Evolutionary conservation across 2,888 invertebrate genomes (phyloP).

Genomic region (Nipponacmea schrenckii): DNA sequence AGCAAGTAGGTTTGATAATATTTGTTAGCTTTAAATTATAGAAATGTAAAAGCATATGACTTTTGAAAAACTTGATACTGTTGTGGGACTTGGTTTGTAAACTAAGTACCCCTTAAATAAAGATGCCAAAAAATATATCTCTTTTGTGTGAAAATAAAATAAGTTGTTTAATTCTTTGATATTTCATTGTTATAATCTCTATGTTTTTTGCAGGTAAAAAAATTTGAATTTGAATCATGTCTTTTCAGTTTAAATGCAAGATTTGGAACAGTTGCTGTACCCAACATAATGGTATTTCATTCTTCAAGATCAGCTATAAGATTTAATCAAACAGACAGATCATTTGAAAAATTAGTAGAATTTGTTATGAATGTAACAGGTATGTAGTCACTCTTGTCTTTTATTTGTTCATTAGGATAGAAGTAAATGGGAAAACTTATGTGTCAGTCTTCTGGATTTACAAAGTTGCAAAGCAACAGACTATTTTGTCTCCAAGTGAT

Average conservation of each 20-base stretch:
- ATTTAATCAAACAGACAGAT: constrained; percentile 76
- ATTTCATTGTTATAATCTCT: too few relatives aligned
- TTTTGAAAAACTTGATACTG: background rate
- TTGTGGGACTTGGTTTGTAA: too few relatives aligned
- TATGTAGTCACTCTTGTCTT: constrained; percentile 25
- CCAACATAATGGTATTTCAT: constrained; percentile 65
- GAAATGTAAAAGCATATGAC: background rate
- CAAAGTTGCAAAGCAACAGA: too few relatives aligned
- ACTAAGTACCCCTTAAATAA: too few relatives aligned
- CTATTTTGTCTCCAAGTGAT: too few relatives aligned
- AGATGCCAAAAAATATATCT: too few relatives aligned
- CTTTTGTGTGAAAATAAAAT: too few relatives aligned
- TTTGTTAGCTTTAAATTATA: background rate
- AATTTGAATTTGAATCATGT: background rate
- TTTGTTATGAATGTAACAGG: constrained; percentile 65
- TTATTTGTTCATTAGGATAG: too few relatives aligned
- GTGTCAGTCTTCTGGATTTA: too few relatives aligned
- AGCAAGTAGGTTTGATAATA: constrained; percentile 58
- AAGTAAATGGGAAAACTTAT: too few relatives aligned
- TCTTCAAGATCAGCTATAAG: constrained; percentile 63
- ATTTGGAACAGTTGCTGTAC: constrained; percentile 67
- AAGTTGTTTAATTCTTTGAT: too few relatives aligned
- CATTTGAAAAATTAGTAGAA: constrained; percentile 77
- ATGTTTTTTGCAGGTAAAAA: too few relatives aligned
- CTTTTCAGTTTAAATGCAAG: constrained; percentile 63